A percentile compares a stretch with the other conserved stretches of the same genome.
Conservation (phyloP, 1,140 invertebrate genomes). For the Cepaea nemoralis region DNA sequence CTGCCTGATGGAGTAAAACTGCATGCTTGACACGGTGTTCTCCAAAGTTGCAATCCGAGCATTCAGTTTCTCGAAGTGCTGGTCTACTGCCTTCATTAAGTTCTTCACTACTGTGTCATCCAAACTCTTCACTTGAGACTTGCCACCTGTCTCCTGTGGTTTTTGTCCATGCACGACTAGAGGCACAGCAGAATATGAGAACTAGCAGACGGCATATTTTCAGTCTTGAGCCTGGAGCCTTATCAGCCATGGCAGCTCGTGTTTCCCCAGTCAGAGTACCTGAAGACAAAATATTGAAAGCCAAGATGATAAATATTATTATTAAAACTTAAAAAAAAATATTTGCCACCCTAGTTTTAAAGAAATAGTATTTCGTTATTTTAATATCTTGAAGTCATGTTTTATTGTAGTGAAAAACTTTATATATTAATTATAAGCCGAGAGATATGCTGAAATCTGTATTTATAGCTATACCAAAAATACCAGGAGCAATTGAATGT, state of each 20-base stretch:
- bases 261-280: background rate
- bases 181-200: background rate
- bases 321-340: too few relatives aligned
- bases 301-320: too few relatives aligned
- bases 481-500: too few relatives aligned
- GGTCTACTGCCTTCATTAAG: constrained; percentile 50
- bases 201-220: background rate
- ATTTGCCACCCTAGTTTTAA: too few relatives aligned
- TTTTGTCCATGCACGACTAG: background rate
- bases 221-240: background rate
- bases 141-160: background rate
- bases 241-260: background rate
- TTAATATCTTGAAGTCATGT: too few relatives aligned
- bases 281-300: background rate
- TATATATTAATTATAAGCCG: too few relatives aligned
- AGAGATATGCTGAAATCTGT: too few relatives aligned
- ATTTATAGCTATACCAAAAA: too few relatives aligned
- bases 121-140: too few relatives aligned
- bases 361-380: too few relatives aligned
- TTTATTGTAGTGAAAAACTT: too few relatives aligned
- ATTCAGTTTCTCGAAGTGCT: constrained; percentile 56
- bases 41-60: constrained; percentile 50
- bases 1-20: constrained; percentile 54
- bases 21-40: constrained; percentile 48
- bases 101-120: constrained; percentile 26